These are phyloP conservation scores for Lonchura striata DNA, from an alignment of 2,113 vertebrate genomes.

Conservation along the genomic window DNA sequence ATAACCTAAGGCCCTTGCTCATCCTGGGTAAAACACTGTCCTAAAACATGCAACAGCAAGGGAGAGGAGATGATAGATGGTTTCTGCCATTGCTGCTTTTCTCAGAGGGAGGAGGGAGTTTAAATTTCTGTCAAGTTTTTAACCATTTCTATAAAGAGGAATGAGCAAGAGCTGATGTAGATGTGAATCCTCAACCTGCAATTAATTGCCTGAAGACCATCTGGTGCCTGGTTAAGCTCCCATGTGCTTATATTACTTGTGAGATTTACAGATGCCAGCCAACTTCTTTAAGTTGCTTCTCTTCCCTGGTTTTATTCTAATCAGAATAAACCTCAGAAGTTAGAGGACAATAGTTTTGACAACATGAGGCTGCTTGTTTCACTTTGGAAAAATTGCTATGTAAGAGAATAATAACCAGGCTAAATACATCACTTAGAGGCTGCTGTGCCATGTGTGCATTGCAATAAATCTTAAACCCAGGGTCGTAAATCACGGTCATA, in stretches of 20 bases:
- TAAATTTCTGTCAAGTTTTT: neutral
- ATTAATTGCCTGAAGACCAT: constrained; percentile 2
- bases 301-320: neutral
- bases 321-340: neutral
- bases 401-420: neutral
- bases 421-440: neutral
- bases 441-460: neutral
- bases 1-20: neutral
- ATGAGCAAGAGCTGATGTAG: neutral
- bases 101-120: neutral
- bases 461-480: neutral
- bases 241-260: neutral
- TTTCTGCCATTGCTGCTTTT: neutral
- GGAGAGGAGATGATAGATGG: neutral
- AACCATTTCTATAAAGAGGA: neutral
- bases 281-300: neutral
- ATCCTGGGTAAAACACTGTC: neutral
- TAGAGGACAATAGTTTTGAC: neutral
- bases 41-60: neutral
- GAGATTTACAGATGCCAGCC: neutral
- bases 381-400: neutral
- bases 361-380: neutral
- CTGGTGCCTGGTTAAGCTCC: constrained; percentile 33
- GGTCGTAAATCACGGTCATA: neutral
- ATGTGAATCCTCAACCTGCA: neutral